Evolutionary conservation across 1,140 invertebrate genomes (phyloP).

Genomic region (Delia radicum): DNA sequence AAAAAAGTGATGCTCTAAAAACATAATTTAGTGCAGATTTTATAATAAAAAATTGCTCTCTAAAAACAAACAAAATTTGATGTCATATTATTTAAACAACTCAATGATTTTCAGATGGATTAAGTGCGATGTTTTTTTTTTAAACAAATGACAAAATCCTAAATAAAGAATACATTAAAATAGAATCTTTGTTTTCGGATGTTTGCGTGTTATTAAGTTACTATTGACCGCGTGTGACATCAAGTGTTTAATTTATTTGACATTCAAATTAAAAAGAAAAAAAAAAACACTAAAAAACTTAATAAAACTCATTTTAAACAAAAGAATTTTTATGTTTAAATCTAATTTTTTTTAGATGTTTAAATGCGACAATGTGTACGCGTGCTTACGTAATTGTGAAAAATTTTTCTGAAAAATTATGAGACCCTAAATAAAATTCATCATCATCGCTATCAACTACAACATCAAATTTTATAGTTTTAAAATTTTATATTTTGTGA

Average conservation of each 20-base stretch:
- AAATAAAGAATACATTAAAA: neutral
- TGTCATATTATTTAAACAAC: neutral
- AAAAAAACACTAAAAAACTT: constrained; percentile 5
- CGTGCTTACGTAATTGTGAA: constrained; percentile 40
- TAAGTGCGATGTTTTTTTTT: neutral
- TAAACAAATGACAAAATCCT: neutral
- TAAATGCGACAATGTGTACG: neutral
- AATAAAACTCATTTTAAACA: neutral
- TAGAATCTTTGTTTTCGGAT: no score
- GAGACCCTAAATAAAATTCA: neutral
- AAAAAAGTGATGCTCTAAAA: neutral
- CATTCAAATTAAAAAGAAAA: constrained; percentile 33
- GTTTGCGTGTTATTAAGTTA: neutral
- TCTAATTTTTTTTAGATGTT: neutral
- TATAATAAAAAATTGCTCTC: neutral
- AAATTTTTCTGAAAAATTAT: constrained; percentile 27
- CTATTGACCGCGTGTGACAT: constrained; percentile 27
- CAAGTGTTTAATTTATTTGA: constrained; percentile 34
- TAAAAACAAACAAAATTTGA: neutral
- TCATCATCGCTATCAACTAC: neutral
- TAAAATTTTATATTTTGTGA: neutral
- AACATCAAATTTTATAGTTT: neutral
- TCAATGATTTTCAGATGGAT: neutral
- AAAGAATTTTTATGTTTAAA: neutral
- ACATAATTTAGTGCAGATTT: neutral